A percentile compares a stretch with the other conserved stretches of the same genome.
Evolutionary conservation across 2,797 vertebrate genomes (phyloP).

Genomic region (Gobio occitaniae): DNA sequence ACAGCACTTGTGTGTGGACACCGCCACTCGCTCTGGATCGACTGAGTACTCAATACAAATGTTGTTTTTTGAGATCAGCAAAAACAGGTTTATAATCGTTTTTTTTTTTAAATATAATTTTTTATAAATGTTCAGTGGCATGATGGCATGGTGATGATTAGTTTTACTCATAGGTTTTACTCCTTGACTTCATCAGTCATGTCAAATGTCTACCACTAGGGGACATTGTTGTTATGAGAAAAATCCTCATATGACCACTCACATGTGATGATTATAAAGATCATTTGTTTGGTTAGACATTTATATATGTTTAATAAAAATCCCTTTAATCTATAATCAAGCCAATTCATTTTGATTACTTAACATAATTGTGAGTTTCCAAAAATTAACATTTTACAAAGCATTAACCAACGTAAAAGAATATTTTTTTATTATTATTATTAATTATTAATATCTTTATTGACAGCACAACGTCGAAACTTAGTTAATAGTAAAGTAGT

Average conservation of each 20-base stretch:
- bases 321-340: background rate
- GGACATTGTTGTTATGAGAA: constrained; percentile 14
- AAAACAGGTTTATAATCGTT: too few species aligned
- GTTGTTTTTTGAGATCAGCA: too few species aligned
- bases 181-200: constrained; percentile 1
- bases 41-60: constrained; percentile 74
- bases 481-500: background rate
- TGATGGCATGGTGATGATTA: background rate
- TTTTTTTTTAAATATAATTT: too few species aligned
- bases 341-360: background rate
- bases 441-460: background rate
- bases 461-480: background rate
- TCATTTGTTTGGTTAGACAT: background rate
- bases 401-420: background rate
- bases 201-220: constrained; percentile 16
- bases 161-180: background rate
- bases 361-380: background rate
- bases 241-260: background rate
- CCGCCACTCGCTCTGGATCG: constrained; percentile 85
- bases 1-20: constrained; percentile 81
- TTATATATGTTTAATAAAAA: background rate
- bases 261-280: background rate
- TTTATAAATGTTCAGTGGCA: too few species aligned
- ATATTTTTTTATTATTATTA: too few species aligned
- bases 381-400: background rate